Base-by-base conservation (phyloP, 2,113 vertebrate species). In the Lynx canadensis region DNA sequence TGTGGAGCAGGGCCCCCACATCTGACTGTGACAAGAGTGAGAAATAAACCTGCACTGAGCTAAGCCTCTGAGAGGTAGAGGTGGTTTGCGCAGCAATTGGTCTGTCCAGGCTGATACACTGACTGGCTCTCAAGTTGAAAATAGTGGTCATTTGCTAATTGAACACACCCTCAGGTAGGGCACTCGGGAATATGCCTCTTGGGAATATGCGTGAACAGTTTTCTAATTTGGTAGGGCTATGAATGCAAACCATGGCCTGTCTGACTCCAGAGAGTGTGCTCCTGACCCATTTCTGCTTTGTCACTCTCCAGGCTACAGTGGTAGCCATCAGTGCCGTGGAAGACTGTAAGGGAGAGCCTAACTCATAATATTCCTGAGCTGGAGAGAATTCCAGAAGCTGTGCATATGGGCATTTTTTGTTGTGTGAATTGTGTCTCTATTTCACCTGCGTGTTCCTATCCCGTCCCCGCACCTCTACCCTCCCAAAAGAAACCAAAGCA, bases 201-300 rank as follows among this genome's bases (percentile, higher is more conserved):
- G 57, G 0, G 48, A 60, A 18, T 31, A 52, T 1, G 0, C 0
- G 0, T 9, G 41, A 29, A 7, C 29, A 57, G 4, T 66, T 55
- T 80, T 87, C 38, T 71, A 29, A 25, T 84, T 65, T 25, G 33
- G 1, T 19, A 85, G 87, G 36, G 19, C 63, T 83, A 1, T 15
- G 74, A 50, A 52, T 29, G 36, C 16, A 81, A 60, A 48, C 29
- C 1, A 0, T 16, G 52, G n/a, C 38, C 25, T 65, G 8, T 16
- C 19, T 52, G 36, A 71, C 80, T 45, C 6, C n/a, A 80, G 86
- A 65, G 19, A 88, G 25, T 2, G 2, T 4, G 41, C 18, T 71
- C 73, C 25, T 19, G 3, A 4, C 10, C 12, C 1, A 3, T 57
- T 93, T 86, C n/a, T 45, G 92, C 78, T 78, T 27, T 14, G 21